phyloP scores from a whole-genome alignment of 2,113 vertebrate genomes.

The Plecturocebus donacophilus region DNA sequence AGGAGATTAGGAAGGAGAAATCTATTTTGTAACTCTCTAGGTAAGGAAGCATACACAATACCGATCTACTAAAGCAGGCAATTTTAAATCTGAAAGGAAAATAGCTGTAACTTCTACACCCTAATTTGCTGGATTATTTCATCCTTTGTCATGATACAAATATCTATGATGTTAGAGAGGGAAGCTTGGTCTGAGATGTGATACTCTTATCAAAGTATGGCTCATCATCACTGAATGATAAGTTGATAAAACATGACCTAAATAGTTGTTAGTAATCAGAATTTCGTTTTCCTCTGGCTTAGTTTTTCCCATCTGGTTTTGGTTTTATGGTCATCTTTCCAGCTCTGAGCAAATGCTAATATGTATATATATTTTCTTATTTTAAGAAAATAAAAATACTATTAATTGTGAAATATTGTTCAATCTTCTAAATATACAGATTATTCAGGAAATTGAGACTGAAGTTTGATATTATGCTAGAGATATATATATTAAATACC shows the following conservation, averaged over 20 bases:
- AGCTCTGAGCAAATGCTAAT: conserved; percentile 35
- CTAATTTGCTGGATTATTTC: not conserved
- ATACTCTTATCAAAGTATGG: conserved; percentile 13
- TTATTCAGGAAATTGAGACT: not conserved
- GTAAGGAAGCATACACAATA: not conserved
- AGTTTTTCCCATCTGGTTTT: conserved; percentile 55
- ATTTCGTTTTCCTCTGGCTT: conserved; percentile 26
- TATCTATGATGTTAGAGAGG: not conserved
- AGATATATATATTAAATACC: not conserved
- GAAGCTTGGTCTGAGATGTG: not conserved
- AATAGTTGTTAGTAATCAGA: conserved; percentile 8
- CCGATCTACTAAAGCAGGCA: not conserved
- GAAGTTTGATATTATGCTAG: not conserved
- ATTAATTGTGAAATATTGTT: conserved; percentile 16
- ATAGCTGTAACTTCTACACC: not conserved
- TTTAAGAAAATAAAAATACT: conserved; percentile 46
- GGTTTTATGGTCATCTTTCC: conserved; percentile 53
- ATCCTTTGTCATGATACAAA: not conserved
- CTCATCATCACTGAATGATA: conserved; percentile 20
- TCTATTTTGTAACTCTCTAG: not conserved
- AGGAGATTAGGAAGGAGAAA: not conserved
- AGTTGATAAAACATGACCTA: conserved; percentile 42
- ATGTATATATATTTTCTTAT: too few relatives aligned
- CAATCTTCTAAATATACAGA: conserved; percentile 10
- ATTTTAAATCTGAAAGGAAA: not conserved